Evolutionary conservation across 2,888 invertebrate species (phyloP), one percentile per base, ranked within the genome.

Genomic region (Conomelus anceps): DNA sequence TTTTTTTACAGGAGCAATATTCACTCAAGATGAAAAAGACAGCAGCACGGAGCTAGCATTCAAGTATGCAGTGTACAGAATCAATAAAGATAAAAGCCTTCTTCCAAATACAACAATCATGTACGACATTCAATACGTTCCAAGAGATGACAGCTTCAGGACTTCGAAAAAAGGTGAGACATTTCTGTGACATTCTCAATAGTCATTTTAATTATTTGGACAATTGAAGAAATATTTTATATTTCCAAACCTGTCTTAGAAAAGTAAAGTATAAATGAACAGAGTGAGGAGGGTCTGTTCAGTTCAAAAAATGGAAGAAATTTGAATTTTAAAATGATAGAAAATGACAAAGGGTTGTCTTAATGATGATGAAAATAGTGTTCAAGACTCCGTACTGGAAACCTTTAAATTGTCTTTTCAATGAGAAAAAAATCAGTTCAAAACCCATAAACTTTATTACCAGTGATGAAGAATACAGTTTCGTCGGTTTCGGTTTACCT

Each of bases 121-220:
- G n/a, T 98, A 98, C 93, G 98, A 98, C 92, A 98, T 98, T 92
- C 97, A 98, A 93, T 97, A 98, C 93, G 97, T 98, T 85, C 96
- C 97, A 0, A 95, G 96, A 89, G 97, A 98, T 92, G 98, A 99
- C 94, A 98, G 98, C 90, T 99, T 99, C 93, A 95, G 97, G 92
- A 97, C 98, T 23, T 97, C 97, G 88, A 98, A 98, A 93, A 98
- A 97, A 96, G 98, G 98, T 98, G 93, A 93, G 93, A 26, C 29
- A 7, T 85, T 3, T 20, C 23, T 23, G 20, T n/a, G 22, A 23
- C 24, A 23, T n/a, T 63, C 34, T 34, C 20, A n/a, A 63, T 63
- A n/a, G 63, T n/a, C 63, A 63, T 63, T 63, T 63, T n/a, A 63
- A 63, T 63, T 63, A 63, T 63, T n/a, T 4, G 20, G 63, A 63